Evolutionary conservation across 2,113 vertebrate genomes (phyloP).

Genomic region (Gasterosteus aculeatus): DNA sequence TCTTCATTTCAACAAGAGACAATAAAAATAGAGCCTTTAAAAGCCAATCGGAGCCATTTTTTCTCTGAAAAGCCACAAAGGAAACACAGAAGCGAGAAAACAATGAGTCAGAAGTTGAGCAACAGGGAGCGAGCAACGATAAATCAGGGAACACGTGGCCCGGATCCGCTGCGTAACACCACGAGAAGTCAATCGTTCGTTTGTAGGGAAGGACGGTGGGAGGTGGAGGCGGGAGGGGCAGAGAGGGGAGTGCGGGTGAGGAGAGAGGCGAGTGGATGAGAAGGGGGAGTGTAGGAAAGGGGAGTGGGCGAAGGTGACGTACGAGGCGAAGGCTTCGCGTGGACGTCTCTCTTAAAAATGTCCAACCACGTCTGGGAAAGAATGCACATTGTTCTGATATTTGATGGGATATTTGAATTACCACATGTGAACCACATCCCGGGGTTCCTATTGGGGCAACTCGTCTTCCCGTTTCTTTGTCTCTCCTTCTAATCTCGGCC

Average conservation of each 20-base stretch:
- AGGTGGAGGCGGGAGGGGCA: not conserved
- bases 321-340: constrained; percentile 18
- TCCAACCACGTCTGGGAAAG: not conserved
- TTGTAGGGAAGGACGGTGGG: not conserved
- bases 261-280: constrained; percentile 48
- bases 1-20: not conserved
- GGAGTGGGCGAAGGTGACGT: constrained; percentile 17
- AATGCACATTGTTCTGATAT: not conserved
- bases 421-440: not conserved
- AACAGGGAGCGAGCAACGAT: not conserved
- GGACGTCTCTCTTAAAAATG: not conserved
- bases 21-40: not conserved
- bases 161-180: constrained; percentile 7
- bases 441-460: not conserved
- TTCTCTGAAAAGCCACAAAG: constrained; percentile 3
- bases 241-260: constrained; percentile 23
- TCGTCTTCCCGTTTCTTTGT: not conserved
- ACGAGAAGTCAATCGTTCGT: constrained; percentile 2
- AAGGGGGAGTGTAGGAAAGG: constrained; percentile 31
- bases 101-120: constrained; percentile 25
- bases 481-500: constrained; percentile 34
- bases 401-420: no score
- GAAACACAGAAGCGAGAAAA: not conserved
- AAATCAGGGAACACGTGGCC: not conserved
- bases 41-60: constrained; percentile 19